Conservation (phyloP, 1,140 invertebrate species). For the Bradynema listronoti region DNA sequence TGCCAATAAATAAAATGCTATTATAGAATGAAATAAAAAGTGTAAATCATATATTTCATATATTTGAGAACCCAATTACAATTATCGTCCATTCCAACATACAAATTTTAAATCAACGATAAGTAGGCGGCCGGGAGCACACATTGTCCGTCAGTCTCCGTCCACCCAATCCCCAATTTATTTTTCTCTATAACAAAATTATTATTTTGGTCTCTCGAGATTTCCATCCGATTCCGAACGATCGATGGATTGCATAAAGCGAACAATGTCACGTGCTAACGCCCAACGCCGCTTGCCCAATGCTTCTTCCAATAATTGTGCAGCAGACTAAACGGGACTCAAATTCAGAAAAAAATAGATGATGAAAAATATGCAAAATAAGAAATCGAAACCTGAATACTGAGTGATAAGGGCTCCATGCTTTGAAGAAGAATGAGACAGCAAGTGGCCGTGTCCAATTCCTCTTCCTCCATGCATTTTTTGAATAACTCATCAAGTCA, state of each 20-base stretch:
- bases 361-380: constrained; percentile 11
- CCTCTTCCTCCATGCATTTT: constrained; percentile 76
- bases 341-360: constrained; percentile 4
- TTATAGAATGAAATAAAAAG: too few species aligned
- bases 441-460: constrained; percentile 89
- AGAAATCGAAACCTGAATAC: constrained; percentile 58
- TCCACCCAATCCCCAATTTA: too few species aligned
- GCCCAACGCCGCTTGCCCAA: constrained; percentile 84
- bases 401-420: constrained; percentile 59
- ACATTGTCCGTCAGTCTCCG: too few species aligned
- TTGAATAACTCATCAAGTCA: constrained; percentile 65
- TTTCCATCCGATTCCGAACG: too few species aligned
- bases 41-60: too few species aligned
- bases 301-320: constrained; percentile 84
- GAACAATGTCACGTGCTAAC: constrained; percentile 81
- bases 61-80: constrained; percentile 71
- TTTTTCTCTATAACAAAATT: too few species aligned
- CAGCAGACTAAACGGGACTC: constrained; percentile 73
- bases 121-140: too few species aligned
- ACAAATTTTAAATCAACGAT: constrained; percentile 60
- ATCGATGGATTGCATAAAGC: constrained; percentile 83
- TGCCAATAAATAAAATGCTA: too few species aligned
- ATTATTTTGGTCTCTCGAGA: too few species aligned
- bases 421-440: constrained; percentile 84
- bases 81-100: constrained; percentile 75